Evolutionary conservation across 2,797 vertebrate genomes (phyloP), one percentile per base, ranked within the genome.

Genomic region (Florisuga fusca): DNA sequence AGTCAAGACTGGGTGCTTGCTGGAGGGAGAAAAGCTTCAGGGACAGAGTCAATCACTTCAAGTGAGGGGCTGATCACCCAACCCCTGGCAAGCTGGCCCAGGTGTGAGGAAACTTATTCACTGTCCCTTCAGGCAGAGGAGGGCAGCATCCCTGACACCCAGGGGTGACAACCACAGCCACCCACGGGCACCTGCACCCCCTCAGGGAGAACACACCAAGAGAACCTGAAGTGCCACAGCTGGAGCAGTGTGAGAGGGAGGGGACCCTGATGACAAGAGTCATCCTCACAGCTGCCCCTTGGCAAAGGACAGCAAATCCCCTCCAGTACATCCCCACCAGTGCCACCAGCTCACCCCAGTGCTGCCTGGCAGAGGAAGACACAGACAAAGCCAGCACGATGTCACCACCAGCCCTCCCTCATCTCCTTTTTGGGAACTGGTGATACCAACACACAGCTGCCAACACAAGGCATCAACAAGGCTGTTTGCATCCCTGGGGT

Each of bases 371-470:
- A 58, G 68, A 84, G 86, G 71, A 84, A 59, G 64, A 48, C 33
- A 7, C 51, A 45, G 83, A 77, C 85, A 78, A 84, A 76, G 74
- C 71, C 61, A 92, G 58, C 82, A 83, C 68, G 45, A 6, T 1
- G 19, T 54, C 43, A 63, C 61, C 68, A 21, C 36, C 87, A 66
- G 73, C 54, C 63, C 57, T 87, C 33, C 36, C 27, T 7, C 0
- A 12, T 18, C 73, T 61, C 25, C 9, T 2, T 43, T 38, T 15
- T 29, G 64, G 46, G 25, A 73, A 73, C 80, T 8, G 57, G 68
- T 0, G 0, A 11, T 17, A 58, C 1, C 73, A 58, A 51, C 15
- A 23, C 1, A 0, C 6, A 16, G 25, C 4, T 45, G 53, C 66
- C 34, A 50, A 57, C 9, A 14, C 59, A 54, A 74, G 46, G 54